Percentiles rank a stretch among this genome's conserved stretches.
Conservation (phyloP, 2,888 invertebrate species). For the Therioaphis trifolii region DNA sequence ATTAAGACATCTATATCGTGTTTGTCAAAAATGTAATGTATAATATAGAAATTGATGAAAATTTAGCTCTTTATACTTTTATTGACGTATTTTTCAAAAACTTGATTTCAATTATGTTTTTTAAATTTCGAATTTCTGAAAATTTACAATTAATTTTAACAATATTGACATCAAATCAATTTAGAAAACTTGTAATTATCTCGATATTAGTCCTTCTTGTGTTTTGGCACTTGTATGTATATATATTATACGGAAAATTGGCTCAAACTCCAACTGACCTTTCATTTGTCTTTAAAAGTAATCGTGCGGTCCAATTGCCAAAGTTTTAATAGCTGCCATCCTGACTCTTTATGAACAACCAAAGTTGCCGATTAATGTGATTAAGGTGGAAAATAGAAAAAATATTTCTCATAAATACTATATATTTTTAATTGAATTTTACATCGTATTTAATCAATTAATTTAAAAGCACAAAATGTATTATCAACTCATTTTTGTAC, state of each 20-base stretch:
- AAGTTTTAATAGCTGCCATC: slow-evolving; percentile 54
- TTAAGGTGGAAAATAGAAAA: slow-evolving; percentile 5
- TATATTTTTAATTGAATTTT: background rate
- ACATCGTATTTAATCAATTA: background rate
- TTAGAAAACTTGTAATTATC: slow-evolving; percentile 43
- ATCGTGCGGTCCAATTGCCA: slow-evolving; percentile 48
- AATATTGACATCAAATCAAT: background rate
- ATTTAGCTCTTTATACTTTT: too few species aligned
- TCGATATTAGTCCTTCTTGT: slow-evolving; percentile 6
- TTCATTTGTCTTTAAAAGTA: slow-evolving; percentile 58
- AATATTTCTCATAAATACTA: background rate
- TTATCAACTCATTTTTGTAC: too few species aligned
- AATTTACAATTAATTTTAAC: slow-evolving; percentile 6
- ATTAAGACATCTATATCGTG: too few species aligned
- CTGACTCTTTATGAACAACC: slow-evolving; percentile 45
- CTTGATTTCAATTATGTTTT: too few species aligned
- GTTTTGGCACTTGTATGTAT: slow-evolving; percentile 32
- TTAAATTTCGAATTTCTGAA: background rate
- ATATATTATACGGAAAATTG: slow-evolving; percentile 33
- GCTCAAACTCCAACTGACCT: slow-evolving; percentile 50
- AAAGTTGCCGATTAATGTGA: slow-evolving; percentile 40
- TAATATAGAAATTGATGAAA: too few species aligned
- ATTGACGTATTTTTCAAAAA: too few species aligned
- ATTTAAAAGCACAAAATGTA: background rate
- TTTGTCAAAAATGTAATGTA: too few species aligned